Evolutionary conservation across 2,888 invertebrate genomes (phyloP), one percentile per base, ranked within the genome.

Genomic region (Dryadula phaetusa): DNA sequence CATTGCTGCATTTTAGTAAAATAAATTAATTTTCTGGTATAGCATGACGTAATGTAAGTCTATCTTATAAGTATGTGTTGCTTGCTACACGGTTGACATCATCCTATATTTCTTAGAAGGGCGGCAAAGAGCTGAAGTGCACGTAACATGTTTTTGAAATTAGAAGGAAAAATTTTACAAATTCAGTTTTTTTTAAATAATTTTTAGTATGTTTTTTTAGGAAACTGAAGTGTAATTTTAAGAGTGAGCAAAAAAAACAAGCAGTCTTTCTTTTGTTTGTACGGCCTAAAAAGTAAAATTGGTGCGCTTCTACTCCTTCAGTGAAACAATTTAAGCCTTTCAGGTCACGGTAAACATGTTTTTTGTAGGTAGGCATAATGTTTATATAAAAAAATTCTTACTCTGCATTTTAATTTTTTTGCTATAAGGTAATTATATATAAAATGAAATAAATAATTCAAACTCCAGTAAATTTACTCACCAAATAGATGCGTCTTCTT

Each of bases 401-500:
- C 16, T 20, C 8, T 10, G 6, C 12, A 12, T 56, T 22, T 46
- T 18, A 3, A 18, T 4, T 1, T 16, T 16, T 56, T 40, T 40
- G 3, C 20, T 10, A 10, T 16, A 28, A 5, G 6, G 14, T 47
- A 16, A 49, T 25, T 28, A 25, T 32, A 32, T 32, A 10, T 32
- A 16, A 16, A 22, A 40, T 16, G 1, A 2, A 56, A 3, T 8
- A n/a, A n/a, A n/a, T 40, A 40, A 40, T 22, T 28, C 2, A 18
- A 32, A 52, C 32, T 47, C 10, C 10, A 12, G 6, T 22, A 20
- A 46, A 44, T 46, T 47, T 60, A 80, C 90, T 87, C 79, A 90
- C 90, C 87, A 86, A 79, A 83, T 84, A 86, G 75, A 83, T 75
- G 62, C 87, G 86, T 72, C 79, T 77, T 65, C 77, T 84, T 40